phyloP scores from a whole-genome alignment of 2,113 vertebrate species.

The Echinops telfairi region DNA sequence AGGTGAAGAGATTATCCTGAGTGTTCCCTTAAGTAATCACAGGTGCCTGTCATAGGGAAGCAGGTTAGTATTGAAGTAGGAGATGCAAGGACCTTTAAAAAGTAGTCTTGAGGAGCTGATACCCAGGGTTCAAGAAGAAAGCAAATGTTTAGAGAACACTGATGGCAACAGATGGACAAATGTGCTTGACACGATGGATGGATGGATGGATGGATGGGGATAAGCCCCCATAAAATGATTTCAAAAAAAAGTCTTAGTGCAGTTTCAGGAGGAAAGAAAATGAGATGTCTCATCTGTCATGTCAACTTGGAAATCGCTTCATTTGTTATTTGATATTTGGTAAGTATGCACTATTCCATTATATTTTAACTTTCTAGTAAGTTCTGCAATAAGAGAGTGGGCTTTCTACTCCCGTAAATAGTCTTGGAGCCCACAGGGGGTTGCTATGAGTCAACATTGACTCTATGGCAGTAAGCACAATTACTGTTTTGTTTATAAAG shows the following conservation, averaged over 20 bases:
- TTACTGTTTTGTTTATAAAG: too few relatives aligned
- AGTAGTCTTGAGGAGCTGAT: neutral
- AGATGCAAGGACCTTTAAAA: neutral
- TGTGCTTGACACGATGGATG: too few relatives aligned
- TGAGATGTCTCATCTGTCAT: neutral
- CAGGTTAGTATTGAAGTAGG: neutral
- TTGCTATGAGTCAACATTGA: too few relatives aligned
- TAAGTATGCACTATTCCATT: neutral
- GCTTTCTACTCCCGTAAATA: too few relatives aligned
- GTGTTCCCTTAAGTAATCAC: neutral
- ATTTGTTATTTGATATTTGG: neutral
- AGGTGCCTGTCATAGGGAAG: neutral
- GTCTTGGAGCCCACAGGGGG: too few relatives aligned
- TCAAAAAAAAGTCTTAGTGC: neutral
- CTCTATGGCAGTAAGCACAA: too few relatives aligned
- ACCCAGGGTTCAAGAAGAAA: too few relatives aligned
- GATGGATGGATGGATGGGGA: neutral
- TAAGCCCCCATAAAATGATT: neutral
- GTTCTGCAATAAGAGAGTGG: too few relatives aligned
- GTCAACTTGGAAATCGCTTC: neutral
- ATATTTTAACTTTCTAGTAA: too few relatives aligned
- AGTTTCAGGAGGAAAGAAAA: slow-evolving; percentile 18
- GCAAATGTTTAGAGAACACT: too few relatives aligned
- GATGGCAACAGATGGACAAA: too few relatives aligned
- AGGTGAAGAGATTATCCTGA: neutral